These are phyloP conservation scores for Steinernema feltiae DNA, from an alignment of 1,140 invertebrate genomes.

Conservation along the genomic window DNA sequence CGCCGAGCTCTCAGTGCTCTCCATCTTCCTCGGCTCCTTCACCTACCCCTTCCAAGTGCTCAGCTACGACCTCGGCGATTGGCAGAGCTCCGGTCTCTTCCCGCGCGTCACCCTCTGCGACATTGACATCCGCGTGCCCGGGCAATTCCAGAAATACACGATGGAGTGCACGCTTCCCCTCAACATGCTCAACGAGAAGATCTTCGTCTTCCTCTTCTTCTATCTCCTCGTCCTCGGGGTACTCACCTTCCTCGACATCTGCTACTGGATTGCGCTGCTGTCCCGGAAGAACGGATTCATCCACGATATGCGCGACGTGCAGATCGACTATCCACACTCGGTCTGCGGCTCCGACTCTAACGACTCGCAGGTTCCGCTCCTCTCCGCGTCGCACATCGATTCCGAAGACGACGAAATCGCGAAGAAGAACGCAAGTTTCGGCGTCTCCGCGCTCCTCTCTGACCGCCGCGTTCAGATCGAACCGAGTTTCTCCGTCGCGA, in stretches of 20 bases:
- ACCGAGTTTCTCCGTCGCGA: not conserved
- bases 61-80: constrained; percentile 11
- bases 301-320: constrained; percentile 2
- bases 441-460: not conserved
- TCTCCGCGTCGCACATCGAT: not conserved
- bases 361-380: not conserved
- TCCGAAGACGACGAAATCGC: not conserved
- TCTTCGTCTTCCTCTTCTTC: constrained; percentile 58
- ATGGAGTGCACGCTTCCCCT: constrained; percentile 43
- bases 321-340: not conserved
- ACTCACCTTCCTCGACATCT: constrained; percentile 26
- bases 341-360: not conserved
- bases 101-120: constrained; percentile 50
- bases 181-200: constrained; percentile 58
- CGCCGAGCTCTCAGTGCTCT: constrained; percentile 41
- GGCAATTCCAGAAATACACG: constrained; percentile 42
- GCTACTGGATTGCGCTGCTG: constrained; percentile 16
- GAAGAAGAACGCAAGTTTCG: not conserved
- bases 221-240: constrained; percentile 52
- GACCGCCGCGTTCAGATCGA: not conserved
- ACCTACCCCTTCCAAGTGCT: constrained; percentile 37
- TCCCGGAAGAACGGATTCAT: not conserved
- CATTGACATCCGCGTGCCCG: constrained; percentile 31
- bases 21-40: constrained; percentile 41
- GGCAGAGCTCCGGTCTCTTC: constrained; percentile 35